These are phyloP conservation scores for Brachypalpus laphriformis DNA, from an alignment of 2,888 invertebrate species.

Conservation along the genomic window DNA sequence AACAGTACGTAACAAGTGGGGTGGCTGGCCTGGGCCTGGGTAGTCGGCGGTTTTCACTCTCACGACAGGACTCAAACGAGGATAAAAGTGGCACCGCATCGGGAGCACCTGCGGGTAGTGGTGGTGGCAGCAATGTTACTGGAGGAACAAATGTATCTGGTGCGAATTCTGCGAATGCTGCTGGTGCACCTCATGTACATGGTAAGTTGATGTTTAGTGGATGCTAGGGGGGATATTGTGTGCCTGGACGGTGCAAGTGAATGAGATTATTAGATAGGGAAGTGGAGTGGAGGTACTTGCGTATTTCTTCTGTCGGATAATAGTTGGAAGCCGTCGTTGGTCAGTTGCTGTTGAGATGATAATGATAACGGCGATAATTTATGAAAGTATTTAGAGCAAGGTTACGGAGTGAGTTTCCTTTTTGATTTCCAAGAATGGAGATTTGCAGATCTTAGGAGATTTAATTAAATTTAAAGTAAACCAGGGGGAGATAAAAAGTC, in stretches of 20 bases:
- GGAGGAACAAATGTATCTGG: conserved; percentile 62
- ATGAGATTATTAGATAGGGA: conserved; percentile 10
- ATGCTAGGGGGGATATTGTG: neutral
- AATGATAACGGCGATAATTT: conserved; percentile 47
- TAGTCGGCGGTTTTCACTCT: conserved; percentile 88
- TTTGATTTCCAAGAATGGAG: neutral
- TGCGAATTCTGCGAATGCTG: conserved; percentile 56
- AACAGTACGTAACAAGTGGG: conserved; percentile 93
- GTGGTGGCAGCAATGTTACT: conserved; percentile 38
- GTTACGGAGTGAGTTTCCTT: neutral
- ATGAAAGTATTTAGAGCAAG: conserved; percentile 34
- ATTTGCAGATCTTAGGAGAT: conserved; percentile 12
- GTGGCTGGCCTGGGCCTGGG: conserved; percentile 91
- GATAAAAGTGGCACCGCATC: conserved; percentile 75
- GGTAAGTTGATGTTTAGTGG: conserved; percentile 41
- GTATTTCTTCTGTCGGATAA: neutral
- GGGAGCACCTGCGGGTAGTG: conserved; percentile 49
- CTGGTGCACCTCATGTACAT: conserved; percentile 66
- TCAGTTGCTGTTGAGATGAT: conserved; percentile 35
- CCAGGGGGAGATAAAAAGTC: neutral
- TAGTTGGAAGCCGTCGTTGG: neutral
- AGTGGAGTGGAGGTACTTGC: neutral
- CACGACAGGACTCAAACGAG: conserved; percentile 87
- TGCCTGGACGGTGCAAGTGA: conserved; percentile 1
- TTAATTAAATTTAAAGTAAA: conserved; percentile 54